A percentile compares a stretch with the other conserved stretches of the same genome.
These are phyloP conservation scores for Engraulis encrasicolus DNA, from an alignment of 2,113 vertebrate genomes.

Conservation along the genomic window DNA sequence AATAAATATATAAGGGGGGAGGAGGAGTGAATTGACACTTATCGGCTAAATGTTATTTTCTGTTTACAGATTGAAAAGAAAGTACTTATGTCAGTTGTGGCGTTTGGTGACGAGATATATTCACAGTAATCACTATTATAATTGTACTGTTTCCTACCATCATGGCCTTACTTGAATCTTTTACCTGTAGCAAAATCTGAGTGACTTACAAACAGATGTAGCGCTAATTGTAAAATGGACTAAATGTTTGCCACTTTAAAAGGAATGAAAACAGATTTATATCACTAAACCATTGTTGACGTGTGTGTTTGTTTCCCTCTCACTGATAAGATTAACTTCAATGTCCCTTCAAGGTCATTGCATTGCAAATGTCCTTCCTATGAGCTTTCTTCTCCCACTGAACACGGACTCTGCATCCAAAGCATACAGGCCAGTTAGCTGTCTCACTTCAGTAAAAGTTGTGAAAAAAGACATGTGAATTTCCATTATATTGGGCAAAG, in stretches of 20 bases:
- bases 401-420: background rate
- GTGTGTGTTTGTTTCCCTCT: background rate
- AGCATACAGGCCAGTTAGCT: no score
- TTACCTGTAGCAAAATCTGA: constrained; percentile 68
- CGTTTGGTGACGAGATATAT: constrained; percentile 57
- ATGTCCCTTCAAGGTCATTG: background rate
- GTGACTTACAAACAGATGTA: constrained; percentile 69
- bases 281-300: background rate
- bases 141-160: constrained; percentile 63
- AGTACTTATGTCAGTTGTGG: constrained; percentile 46
- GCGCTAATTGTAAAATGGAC: constrained; percentile 20
- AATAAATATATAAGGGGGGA: background rate
- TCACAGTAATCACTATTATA: constrained; percentile 65
- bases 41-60: constrained; percentile 1
- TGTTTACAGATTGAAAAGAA: background rate
- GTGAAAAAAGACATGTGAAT: no score
- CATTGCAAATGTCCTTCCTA: background rate
- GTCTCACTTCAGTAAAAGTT: no score
- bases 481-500: no score
- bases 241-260: constrained; percentile 5
- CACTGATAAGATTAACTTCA: no score
- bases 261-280: background rate
- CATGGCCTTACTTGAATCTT: constrained; percentile 77
- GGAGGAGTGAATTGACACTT: background rate
- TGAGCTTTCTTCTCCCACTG: background rate